Percentiles rank a stretch among this genome's conserved stretches.
Conservation (phyloP, 2,888 invertebrate genomes). For the Perdita meconis region DNA sequence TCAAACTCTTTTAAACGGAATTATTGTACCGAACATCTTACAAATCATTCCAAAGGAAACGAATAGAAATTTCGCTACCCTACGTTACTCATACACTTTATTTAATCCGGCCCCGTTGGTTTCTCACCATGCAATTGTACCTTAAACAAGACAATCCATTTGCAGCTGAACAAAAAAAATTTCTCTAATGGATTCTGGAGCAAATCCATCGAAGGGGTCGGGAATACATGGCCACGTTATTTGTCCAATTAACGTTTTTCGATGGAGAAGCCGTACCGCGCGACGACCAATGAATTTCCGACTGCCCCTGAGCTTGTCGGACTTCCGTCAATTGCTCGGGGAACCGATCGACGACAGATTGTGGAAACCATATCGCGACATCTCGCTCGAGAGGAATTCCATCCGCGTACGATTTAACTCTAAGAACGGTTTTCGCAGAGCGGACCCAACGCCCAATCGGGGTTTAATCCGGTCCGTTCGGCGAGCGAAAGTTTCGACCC, state of each 20-base stretch:
- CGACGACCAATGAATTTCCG: constrained; percentile 44
- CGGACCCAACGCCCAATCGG: no score
- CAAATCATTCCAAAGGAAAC: no score
- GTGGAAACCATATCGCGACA: constrained; percentile 45
- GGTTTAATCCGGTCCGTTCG: neutral
- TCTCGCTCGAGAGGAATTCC: constrained; percentile 17
- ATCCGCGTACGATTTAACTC: neutral
- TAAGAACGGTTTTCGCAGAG: neutral
- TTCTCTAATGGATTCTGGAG: neutral
- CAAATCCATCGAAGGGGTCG: constrained; percentile 23
- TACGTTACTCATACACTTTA: no score
- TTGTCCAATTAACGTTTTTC: constrained; percentile 60
- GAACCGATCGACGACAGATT: constrained; percentile 18
- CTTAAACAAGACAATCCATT: constrained; percentile 18
- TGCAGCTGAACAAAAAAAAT: constrained; percentile 9
- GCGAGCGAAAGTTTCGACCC: constrained; percentile 1
- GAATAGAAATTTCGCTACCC: no score
- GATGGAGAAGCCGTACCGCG: constrained; percentile 51
- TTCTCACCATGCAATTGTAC: constrained; percentile 12
- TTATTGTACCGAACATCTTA: no score
- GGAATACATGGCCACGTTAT: constrained; percentile 49
- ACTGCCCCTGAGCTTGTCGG: constrained; percentile 39
- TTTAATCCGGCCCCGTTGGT: no score
- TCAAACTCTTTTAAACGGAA: no score
- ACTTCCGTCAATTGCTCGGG: constrained; percentile 46